These are phyloP conservation scores for Cephus cinctus DNA, from an alignment of 1,140 invertebrate species.

Conservation along the genomic window DNA sequence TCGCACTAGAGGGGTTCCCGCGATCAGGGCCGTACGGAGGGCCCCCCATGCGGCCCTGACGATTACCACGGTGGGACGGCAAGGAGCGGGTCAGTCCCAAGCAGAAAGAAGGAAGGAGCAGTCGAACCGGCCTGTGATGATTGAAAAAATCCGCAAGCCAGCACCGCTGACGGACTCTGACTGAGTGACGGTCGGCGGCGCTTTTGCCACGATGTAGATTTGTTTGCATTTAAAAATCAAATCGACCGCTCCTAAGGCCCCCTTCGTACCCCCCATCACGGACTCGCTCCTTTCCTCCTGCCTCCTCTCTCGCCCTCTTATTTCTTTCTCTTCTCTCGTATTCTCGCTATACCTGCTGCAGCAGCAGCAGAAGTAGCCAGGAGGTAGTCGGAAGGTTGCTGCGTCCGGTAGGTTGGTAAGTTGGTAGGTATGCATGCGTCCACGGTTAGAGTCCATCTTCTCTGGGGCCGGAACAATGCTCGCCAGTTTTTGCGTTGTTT, in stretches of 20 bases:
- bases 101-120: not conserved
- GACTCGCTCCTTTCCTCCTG: conserved; percentile 1
- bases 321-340: conserved; percentile 25
- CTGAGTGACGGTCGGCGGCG: conserved; percentile 40
- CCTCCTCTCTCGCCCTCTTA: conserved; percentile 22
- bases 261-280: too few relatives aligned
- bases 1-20: too few relatives aligned
- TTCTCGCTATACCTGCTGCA: too few relatives aligned
- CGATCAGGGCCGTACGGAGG: too few relatives aligned
- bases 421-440: too few relatives aligned
- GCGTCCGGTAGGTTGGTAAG: too few relatives aligned
- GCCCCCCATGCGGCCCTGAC: too few relatives aligned
- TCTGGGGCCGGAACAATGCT: conserved; percentile 47
- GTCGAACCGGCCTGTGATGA: conserved; percentile 29
- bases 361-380: too few relatives aligned
- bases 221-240: conserved; percentile 60
- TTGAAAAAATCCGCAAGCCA: conserved; percentile 43
- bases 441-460: too few relatives aligned
- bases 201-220: conserved; percentile 57
- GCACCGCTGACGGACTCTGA: conserved; percentile 28
- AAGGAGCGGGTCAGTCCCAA: not conserved
- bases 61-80: too few relatives aligned
- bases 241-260: conserved; percentile 34
- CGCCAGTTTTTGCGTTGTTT: conserved; percentile 53
- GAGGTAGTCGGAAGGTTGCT: too few relatives aligned